Evolutionary conservation across 2,113 vertebrate species (phyloP), one percentile per base, ranked within the genome.

Genomic region (Gracilinanus agilis): DNA sequence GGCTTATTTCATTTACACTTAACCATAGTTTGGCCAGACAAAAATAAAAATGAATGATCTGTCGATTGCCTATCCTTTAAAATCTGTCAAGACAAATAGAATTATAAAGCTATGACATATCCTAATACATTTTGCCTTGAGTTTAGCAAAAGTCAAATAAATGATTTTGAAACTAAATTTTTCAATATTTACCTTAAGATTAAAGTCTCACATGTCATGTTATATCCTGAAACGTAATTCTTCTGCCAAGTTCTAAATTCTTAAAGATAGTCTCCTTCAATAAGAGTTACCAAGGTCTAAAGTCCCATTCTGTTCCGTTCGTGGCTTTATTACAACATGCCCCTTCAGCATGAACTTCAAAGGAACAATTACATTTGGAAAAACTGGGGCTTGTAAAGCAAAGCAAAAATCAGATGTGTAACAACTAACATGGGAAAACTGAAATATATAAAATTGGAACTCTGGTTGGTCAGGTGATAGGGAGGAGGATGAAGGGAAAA

Each of bases 151-250:
- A 90, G 4, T 61, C 55, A 92, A 96, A 90, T 2, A 93, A 91
- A 95, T 83, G 93, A 83, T 91, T 92, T 94, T 93, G 40, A n/a
- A 53, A 67, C 10, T 93, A 91, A 53, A 94, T 92, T 94, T 95
- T 58, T 53, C 92, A 91, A 58, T 90, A 88, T 44, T 10, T 61
- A 0, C 2, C 24, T 3, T 83, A 8, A 53, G 55, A 88, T 90
- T 91, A 44, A 83, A 90, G 40, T 89, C 24, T 88, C n/a, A 93
- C 29, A 90, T 90, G 25, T 23, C 54, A 90, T 67, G 24, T 53
- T 93, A 92, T 89, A 53, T 34, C 44, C 83, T 55, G 88, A 92
- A 88, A 1, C 49, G 90, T 89, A 88, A 12, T 88, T 92, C 67
- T 90, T 21, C 44, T 88, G 44, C 53, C 90, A 55, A 75, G 83